Base-by-base conservation (phyloP, 2,797 vertebrate species). In the Clarias pachynema region DNA sequence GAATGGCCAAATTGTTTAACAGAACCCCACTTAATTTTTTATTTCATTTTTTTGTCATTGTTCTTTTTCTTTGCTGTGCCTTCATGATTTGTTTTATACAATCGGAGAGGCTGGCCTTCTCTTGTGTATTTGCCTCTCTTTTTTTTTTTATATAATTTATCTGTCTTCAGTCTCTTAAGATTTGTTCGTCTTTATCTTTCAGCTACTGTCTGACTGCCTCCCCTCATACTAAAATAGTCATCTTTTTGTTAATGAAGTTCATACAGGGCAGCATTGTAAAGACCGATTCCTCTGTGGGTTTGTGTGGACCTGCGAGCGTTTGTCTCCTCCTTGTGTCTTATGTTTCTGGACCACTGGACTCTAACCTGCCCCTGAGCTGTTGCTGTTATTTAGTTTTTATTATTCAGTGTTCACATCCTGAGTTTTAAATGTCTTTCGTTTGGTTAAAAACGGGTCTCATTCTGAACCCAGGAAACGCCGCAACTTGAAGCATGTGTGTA, bases 51-150 rank as follows among this genome's bases (percentile, higher is more conserved):
- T 59, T 9, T 77, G 44, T 49, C 44, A 49, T 80, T 1, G 49
- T 83, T 77, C 22, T 18, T 5, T 84, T 82, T 57, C 79, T 83
- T 78, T 29, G 37, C 80, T 80, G 82, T 70, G 75, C 70, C 85
- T 87, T 84, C 70, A 83, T 86, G 69, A 60, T 82, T 89, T 87
- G 59, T 57, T 74, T 86, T 72, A 69, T 40, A 83, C 84, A 72
- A 85, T 88, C 79, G 37, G 88, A 84, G 89, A 89, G 89, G 90
- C 90, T 89, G 90, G 90, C 86, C 90, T 91, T 91, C 88, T 89
- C 89, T 89, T 69, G 77, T 85, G 77, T 63, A 75, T 81, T 81
- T 22, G 34, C 22, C 70, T 57, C 59, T 87, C 86, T 86, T 86
- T 77, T 77, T 87, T 86, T 86, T 77, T 77, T 24, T 1, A 14